Conservation (phyloP, 2,797 vertebrate species). For the Halcyon smyrnensis region DNA sequence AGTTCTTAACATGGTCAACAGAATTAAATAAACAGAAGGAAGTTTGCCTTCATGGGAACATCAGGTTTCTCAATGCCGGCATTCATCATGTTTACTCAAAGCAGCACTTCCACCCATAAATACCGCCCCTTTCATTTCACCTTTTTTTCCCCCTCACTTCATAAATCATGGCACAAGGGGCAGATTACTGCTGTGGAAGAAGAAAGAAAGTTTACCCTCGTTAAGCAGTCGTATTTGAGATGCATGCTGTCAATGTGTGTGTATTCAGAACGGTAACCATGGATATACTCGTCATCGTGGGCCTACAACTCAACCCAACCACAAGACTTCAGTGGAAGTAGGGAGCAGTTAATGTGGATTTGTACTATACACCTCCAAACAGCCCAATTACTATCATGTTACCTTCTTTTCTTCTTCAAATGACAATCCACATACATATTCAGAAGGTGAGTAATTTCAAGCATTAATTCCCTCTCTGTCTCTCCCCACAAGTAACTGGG, state of each 20-base stretch:
- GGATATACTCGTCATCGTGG: background rate
- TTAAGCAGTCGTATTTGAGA: background rate
- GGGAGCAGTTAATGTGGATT: background rate
- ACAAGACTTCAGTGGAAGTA: background rate
- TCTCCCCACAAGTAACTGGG: background rate
- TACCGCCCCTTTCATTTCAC: background rate
- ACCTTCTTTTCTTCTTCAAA: background rate
- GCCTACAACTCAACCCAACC: background rate
- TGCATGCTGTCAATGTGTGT: accelerated
- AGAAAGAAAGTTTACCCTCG: background rate
- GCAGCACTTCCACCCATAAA: background rate
- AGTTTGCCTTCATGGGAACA: background rate
- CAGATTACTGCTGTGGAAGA: background rate
- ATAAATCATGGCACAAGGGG: background rate
- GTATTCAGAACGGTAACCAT: accelerated
- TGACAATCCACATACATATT: background rate
- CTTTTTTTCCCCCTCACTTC: background rate
- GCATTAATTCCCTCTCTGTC: background rate
- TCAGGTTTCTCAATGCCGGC: background rate
- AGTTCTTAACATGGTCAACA: background rate
- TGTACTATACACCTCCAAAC: background rate
- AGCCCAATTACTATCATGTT: background rate
- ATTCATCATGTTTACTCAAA: background rate
- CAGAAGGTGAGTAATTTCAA: background rate
- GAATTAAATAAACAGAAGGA: background rate